Evolutionary conservation across 1,140 invertebrate genomes (phyloP).

Genomic region (Drosophila sechellia): DNA sequence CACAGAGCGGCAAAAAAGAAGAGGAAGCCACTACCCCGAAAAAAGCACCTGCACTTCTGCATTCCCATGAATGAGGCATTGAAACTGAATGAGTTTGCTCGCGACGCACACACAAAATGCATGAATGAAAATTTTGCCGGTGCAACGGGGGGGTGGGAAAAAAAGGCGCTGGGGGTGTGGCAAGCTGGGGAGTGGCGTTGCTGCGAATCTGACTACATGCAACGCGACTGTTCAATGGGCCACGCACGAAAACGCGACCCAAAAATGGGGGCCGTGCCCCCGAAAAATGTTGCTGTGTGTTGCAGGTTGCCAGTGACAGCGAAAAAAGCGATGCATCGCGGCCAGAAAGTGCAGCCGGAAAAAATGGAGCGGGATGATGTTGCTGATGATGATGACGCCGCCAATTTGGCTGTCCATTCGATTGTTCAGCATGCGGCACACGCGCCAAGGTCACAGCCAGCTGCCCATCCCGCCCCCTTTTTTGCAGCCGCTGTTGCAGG

Average conservation of each 20-base stretch:
- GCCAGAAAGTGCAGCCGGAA: constrained; percentile 40
- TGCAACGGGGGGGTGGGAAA: constrained; percentile 18
- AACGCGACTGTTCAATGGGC: constrained; percentile 75
- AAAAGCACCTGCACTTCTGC: constrained; percentile 3
- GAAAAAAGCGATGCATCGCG: constrained; percentile 43
- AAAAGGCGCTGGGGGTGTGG: constrained; percentile 23
- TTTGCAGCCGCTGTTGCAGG: constrained; percentile 24
- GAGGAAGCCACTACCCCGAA: not conserved
- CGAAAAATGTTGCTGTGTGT: constrained; percentile 47
- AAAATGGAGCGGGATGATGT: constrained; percentile 31
- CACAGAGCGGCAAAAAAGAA: constrained; percentile 12
- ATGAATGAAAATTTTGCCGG: constrained; percentile 72
- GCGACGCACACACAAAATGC: constrained; percentile 59
- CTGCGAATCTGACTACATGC: constrained; percentile 47
- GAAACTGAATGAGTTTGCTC: constrained; percentile 73
- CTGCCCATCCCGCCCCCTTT: not conserved
- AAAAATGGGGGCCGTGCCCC: constrained; percentile 39
- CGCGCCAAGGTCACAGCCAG: constrained; percentile 66
- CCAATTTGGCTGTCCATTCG: constrained; percentile 75
- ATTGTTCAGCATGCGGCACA: constrained; percentile 76
- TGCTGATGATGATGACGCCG: constrained; percentile 65
- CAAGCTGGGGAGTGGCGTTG: constrained; percentile 7
- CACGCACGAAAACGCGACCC: constrained; percentile 55
- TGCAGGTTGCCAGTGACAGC: constrained; percentile 56
- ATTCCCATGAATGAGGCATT: constrained; percentile 68